Conservation (phyloP, 1,140 invertebrate species). For the Chymomyza costata region DNA sequence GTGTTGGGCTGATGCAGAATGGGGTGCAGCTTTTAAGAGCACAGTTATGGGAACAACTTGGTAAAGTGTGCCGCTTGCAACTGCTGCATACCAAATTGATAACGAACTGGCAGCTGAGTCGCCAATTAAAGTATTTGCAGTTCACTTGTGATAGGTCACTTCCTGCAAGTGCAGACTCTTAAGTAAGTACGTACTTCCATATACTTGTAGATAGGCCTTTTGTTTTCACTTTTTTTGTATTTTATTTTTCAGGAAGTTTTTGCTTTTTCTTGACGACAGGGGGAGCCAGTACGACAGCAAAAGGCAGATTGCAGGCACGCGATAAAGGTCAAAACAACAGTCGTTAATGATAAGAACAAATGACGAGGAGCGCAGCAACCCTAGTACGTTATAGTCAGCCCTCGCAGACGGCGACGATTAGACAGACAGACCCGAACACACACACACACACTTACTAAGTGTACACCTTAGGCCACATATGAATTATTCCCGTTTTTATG, state of each 20-base stretch:
- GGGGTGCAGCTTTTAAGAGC: too few relatives aligned
- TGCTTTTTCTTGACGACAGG: neutral
- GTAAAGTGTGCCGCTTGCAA: too few relatives aligned
- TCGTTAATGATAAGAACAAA: constrained; percentile 71
- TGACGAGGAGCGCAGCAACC: constrained; percentile 37
- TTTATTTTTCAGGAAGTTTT: neutral
- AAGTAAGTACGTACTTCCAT: constrained; percentile 15
- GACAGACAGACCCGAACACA: constrained; percentile 24
- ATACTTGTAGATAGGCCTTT: constrained; percentile 39
- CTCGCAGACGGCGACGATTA: constrained; percentile 43
- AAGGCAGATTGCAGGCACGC: constrained; percentile 41
- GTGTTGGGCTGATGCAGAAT: too few relatives aligned
- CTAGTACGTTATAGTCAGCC: constrained; percentile 4
- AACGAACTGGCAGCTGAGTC: neutral
- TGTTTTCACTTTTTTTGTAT: constrained; percentile 46
- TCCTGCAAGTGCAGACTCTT: constrained; percentile 24
- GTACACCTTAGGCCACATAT: constrained; percentile 5
- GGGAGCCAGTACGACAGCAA: constrained; percentile 2
- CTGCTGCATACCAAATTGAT: neutral
- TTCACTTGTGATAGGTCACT: constrained; percentile 54
- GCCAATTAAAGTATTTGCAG: constrained; percentile 68
- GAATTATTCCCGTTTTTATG: constrained; percentile 36
- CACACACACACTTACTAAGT: constrained; percentile 20
- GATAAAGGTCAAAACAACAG: constrained; percentile 54
- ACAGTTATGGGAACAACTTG: too few relatives aligned